These are phyloP conservation scores for Ivindomyrus marchei DNA, from an alignment of 2,113 vertebrate genomes.

Conservation along the genomic window DNA sequence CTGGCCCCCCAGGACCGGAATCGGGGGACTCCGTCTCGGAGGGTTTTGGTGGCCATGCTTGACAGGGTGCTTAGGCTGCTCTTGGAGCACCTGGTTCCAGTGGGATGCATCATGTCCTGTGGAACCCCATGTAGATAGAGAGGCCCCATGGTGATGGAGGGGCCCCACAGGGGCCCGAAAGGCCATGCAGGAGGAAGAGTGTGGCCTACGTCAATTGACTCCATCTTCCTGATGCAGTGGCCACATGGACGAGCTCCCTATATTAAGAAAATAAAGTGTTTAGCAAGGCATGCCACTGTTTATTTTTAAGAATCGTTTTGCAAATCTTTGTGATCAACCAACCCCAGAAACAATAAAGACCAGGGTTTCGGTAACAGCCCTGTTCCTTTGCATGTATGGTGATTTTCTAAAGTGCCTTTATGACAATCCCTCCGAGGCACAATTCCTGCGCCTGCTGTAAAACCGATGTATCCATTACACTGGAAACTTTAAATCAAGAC, in stretches of 20 bases:
- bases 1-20: neutral
- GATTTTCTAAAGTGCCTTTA: conserved; percentile 41
- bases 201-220: neutral
- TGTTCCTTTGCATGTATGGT: conserved; percentile 16
- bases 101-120: neutral
- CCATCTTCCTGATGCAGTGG: neutral
- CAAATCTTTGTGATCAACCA: neutral
- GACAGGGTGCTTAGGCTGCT: neutral
- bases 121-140: neutral
- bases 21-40: neutral
- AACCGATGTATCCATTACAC: conserved; percentile 57
- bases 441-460: conserved; percentile 35
- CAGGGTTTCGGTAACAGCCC: neutral
- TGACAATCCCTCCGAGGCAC: conserved; percentile 46
- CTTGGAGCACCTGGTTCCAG: neutral
- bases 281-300: neutral
- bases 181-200: neutral
- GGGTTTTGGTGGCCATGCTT: neutral
- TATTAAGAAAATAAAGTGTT: neutral
- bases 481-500: conserved; percentile 53
- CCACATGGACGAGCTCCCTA: neutral
- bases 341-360: conserved; percentile 21
- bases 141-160: neutral
- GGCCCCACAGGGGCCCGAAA: neutral
- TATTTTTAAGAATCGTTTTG: neutral